Percentiles rank a stretch among this genome's conserved stretches.
Evolutionary conservation across 2,888 invertebrate genomes (phyloP).

Genomic region (Dynastes grantii): DNA sequence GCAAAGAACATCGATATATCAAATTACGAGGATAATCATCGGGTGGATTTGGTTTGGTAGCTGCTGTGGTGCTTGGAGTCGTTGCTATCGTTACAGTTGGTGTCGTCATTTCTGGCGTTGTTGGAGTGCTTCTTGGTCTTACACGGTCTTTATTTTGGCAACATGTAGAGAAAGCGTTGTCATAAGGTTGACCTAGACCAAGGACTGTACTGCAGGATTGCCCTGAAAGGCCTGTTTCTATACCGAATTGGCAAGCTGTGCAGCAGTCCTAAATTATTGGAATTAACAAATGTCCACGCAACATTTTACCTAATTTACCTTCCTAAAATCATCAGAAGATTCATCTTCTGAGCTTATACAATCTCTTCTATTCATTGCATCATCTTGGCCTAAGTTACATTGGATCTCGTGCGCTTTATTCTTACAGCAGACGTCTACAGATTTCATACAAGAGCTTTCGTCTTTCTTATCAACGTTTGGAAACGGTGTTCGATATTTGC

Average conservation of each 20-base stretch:
- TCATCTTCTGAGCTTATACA: constrained; percentile 61
- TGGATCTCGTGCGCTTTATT: constrained; percentile 71
- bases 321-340: constrained; percentile 54
- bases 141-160: constrained; percentile 71
- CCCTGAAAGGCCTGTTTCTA: constrained; percentile 74
- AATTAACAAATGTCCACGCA: not conserved
- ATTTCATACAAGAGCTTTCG: constrained; percentile 76
- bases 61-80: constrained; percentile 50
- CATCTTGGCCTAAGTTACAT: constrained; percentile 72
- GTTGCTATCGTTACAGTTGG: constrained; percentile 55
- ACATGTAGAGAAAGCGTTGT: constrained; percentile 77
- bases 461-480: constrained; percentile 73
- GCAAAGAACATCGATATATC: not conserved
- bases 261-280: constrained; percentile 73
- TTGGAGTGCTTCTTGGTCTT: constrained; percentile 8
- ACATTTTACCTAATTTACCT: constrained; percentile 50
- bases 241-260: constrained; percentile 77
- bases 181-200: constrained; percentile 74
- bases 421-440: constrained; percentile 78
- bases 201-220: constrained; percentile 74
- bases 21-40: constrained; percentile 45
- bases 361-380: constrained; percentile 70
- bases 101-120: constrained; percentile 50
- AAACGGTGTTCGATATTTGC: constrained; percentile 68
- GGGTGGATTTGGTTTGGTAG: constrained; percentile 42